These are phyloP conservation scores for Pollenia angustigena DNA, from an alignment of 2,888 invertebrate species.

Conservation along the genomic window DNA sequence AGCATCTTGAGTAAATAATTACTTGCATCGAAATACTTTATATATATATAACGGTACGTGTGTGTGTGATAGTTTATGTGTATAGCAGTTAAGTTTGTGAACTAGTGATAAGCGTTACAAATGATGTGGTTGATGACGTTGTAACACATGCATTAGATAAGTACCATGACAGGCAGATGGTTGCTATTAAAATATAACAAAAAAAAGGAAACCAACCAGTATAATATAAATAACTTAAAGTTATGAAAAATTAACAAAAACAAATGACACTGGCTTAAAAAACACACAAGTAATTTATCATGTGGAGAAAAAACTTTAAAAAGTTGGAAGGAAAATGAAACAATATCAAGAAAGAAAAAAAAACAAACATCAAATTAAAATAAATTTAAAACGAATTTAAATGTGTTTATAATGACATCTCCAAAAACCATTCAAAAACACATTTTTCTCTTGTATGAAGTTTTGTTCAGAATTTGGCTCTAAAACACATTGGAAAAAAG, in stretches of 20 bases:
- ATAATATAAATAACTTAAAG: constrained; percentile 27
- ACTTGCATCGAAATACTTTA: constrained; percentile 23
- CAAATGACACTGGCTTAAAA: constrained; percentile 7
- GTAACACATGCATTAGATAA: constrained; percentile 57
- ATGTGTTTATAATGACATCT: constrained; percentile 50
- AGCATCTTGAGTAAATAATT: constrained; percentile 69
- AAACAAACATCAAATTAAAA: constrained; percentile 20
- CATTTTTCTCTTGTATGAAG: constrained; percentile 6
- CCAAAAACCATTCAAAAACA: constrained; percentile 13
- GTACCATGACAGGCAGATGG: constrained; percentile 59
- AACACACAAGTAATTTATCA: constrained; percentile 53
- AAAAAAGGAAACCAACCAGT: neutral
- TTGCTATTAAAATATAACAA: constrained; percentile 38
- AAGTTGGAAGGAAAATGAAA: neutral
- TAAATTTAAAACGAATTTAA: constrained; percentile 43
- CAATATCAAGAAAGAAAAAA: neutral
- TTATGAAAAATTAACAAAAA: constrained; percentile 54
- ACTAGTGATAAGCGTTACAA: constrained; percentile 67
- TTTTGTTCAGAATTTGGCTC: constrained; percentile 9
- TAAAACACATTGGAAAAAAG: neutral
- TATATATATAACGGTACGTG: neutral
- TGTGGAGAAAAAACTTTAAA: neutral
- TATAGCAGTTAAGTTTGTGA: constrained; percentile 41
- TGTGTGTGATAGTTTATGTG: neutral
- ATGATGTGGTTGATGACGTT: constrained; percentile 66